Evolutionary conservation across 2,888 invertebrate species (phyloP), one percentile per base, ranked within the genome.

Genomic region (Lochmaea capreae): DNA sequence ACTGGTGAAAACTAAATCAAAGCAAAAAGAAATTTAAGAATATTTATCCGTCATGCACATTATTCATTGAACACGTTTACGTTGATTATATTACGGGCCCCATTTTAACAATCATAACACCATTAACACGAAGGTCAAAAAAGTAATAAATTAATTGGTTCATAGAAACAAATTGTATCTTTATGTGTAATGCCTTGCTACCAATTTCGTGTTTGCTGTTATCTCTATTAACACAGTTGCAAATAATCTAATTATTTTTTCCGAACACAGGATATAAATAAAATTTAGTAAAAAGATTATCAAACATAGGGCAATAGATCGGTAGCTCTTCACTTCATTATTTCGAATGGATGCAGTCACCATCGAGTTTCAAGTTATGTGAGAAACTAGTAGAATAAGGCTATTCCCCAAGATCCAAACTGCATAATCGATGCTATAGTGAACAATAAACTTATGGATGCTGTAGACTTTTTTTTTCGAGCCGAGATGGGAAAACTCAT

Each of bases 81-180:
- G 14, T 42, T 63, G 42, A 63, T 16, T 54, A 54, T 54, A 9
- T 16, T 62, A 39, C 18, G 18, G 62, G 42, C 43, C 43, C 62
- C 62, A 65, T 65, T 26, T 46, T 16, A 66, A 39, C 46, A 65
- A 61, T 73, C 67, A 73, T 73, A 71, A 65, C 62, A 77, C 73
- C 71, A 75, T 77, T 73, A 62, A 46, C 59, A 65, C 71, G 77
- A 77, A 77, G 77, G 77, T 77, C 77, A 61, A 73, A 72, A 72
- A 69, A 77, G 73, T 77, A 75, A 73, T 77, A 72, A 72, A 77
- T 69, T 75, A 72, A 73, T 77, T 77, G 73, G 66, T 73, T 73
- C 75, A 72, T 61, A 63, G 77, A 77, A 75, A 71, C 69, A 69
- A 73, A 72, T 67, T 67, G 61, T 72, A 63, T 66, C 67, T 66